Base-by-base conservation (phyloP, 2,888 invertebrate species). In the Drosophila multiciliata region DNA sequence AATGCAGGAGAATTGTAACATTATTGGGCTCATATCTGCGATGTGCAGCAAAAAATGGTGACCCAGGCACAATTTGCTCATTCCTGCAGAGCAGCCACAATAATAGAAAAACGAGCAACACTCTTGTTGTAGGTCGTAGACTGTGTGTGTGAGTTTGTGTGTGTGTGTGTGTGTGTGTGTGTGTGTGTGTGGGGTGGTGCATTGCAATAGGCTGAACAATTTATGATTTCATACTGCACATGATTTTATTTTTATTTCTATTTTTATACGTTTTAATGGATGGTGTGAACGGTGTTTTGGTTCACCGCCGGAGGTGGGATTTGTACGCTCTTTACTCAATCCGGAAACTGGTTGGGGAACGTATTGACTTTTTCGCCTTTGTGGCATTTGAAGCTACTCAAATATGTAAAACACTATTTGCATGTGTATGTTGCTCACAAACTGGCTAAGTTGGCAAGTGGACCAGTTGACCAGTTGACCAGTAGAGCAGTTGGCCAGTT, bases 151-250 rank as follows among this genome's bases (percentile, higher is more conserved):
- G 29, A 7, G 33, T 5, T 7, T 8, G 40, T 20, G 6, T 23
- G 29, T 5, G 15, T 8, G 40, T 20, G 6, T 23, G 29, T 42
- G 40, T 36, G 35, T 6, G 53, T 6, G 15, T 4, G 2, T 11
- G 11, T 5, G 15, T 8, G 40, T 20, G 6, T 23, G 29, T 42
- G n/a, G 8, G 1, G n/a, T n/a, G 40, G 15, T 23, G 23, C 15
- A 23, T 23, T 8, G 32, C n/a, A 36, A n/a, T 26, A 20, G 64
- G 57, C 64, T 45, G 53, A 53, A 58, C 54, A 64, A 82, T 82
- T 76, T 83, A 83, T 87, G 76, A 82, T 82, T 84, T 73, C 73
- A 83, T 82, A 80, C 69, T 66, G 71, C 57, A 7, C 20, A 45
- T 70, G 49, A 57, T 58, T 49, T 57, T 70, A 38, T 64, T 67